Conservation (phyloP, 2,797 vertebrate species). For the Masticophis lateralis region DNA sequence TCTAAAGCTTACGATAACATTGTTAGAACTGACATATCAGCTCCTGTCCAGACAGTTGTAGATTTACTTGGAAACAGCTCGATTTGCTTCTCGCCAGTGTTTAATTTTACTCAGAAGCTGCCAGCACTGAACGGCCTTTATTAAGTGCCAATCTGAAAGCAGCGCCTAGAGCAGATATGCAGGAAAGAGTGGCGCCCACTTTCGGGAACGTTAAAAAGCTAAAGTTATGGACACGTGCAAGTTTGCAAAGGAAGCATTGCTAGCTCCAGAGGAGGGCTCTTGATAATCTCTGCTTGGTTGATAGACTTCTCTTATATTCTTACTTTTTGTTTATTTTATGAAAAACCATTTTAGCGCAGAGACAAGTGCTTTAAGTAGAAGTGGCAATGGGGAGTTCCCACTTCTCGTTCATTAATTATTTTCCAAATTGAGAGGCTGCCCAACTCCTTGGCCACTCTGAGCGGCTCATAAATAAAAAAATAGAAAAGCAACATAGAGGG, state of each 20-base stretch:
- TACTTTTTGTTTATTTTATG: background rate
- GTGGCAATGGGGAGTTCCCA: background rate
- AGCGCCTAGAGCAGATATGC: background rate
- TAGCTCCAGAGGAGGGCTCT: background rate
- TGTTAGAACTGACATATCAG: background rate
- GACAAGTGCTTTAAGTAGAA: background rate
- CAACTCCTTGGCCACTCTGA: too few species aligned
- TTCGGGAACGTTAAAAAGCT: background rate
- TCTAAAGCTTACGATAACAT: background rate
- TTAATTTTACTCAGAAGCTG: constrained; percentile 3
- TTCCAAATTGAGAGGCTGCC: too few species aligned
- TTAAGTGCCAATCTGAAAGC: constrained; percentile 11
- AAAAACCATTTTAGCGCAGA: background rate
- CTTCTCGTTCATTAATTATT: background rate
- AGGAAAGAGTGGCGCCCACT: background rate
- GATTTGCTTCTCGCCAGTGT: background rate
- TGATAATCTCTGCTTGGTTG: background rate
- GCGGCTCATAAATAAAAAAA: background rate
- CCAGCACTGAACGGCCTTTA: background rate
- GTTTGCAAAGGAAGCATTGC: background rate
- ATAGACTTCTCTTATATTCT: background rate
- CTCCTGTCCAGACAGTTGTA: constrained; percentile 8
- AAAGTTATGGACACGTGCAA: background rate
- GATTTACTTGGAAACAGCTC: constrained; percentile 1
- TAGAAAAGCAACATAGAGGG: background rate